Evolutionary conservation across 1,140 invertebrate species (phyloP).

Genomic region (Sitodiplosis mosellana): DNA sequence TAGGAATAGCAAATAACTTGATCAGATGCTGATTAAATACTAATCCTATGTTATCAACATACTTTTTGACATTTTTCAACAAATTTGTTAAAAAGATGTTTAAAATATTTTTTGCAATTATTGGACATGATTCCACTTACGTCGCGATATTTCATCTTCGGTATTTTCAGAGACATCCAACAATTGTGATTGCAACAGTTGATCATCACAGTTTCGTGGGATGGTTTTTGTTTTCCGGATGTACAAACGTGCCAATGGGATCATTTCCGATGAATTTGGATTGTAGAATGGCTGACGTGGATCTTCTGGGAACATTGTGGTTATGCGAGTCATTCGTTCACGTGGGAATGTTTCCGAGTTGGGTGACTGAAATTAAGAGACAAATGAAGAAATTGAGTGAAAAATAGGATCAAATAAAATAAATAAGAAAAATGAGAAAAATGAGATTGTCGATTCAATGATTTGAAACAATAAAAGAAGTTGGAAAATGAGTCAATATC

Average conservation of each 20-base stretch:
- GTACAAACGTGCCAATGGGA: slow-evolving; percentile 60
- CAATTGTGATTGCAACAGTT: slow-evolving; percentile 35
- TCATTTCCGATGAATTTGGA: slow-evolving; percentile 47
- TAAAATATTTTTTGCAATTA: too few species aligned
- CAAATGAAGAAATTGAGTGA: background rate
- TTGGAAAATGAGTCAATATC: too few species aligned
- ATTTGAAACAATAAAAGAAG: too few species aligned
- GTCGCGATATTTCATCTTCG: slow-evolving; percentile 47
- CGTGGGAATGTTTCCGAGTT: slow-evolving; percentile 71
- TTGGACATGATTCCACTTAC: slow-evolving; percentile 30
- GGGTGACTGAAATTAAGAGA: slow-evolving; percentile 39
- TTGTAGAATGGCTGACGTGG: slow-evolving; percentile 83
- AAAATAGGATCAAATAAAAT: too few species aligned
- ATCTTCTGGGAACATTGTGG: slow-evolving; percentile 69
- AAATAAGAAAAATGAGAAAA: too few species aligned
- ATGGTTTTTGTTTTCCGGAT: slow-evolving; percentile 53
- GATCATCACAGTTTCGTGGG: slow-evolving; percentile 49
- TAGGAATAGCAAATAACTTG: too few species aligned
- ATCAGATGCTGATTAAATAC: too few species aligned
- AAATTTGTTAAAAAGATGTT: too few species aligned
- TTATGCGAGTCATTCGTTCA: slow-evolving; percentile 78
- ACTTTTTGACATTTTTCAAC: too few species aligned
- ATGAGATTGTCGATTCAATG: too few species aligned
- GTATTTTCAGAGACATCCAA: slow-evolving; percentile 49
- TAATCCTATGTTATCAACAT: too few species aligned